phyloP scores from a whole-genome alignment of 2,888 invertebrate species.

The Prenolepis imparis region DNA sequence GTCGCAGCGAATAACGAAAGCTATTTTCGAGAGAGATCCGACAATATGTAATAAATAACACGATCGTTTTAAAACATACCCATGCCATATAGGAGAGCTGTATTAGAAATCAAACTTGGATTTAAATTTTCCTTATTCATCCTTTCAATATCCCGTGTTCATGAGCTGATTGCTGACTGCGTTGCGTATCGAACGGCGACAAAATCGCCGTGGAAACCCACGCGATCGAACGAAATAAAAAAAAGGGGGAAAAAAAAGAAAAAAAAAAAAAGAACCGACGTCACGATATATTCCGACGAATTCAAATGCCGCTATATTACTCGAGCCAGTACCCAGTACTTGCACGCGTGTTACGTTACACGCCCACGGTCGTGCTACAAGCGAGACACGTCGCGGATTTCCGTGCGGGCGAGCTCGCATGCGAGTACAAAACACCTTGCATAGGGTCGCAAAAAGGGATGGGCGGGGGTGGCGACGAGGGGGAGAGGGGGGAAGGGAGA shows the following conservation, averaged over 20 bases:
- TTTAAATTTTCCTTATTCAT: constrained; percentile 21
- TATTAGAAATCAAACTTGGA: constrained; percentile 4
- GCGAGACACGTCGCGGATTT: constrained; percentile 73
- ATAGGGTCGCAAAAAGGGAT: constrained; percentile 59
- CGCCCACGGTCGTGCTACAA: constrained; percentile 54
- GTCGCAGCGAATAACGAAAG: not conserved
- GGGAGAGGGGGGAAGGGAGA: constrained; percentile 52
- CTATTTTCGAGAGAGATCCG: not conserved
- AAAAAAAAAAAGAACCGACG: not conserved
- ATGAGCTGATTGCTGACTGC: constrained; percentile 38
- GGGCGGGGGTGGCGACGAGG: constrained; percentile 28
- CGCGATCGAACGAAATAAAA: constrained; percentile 51
- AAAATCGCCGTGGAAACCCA: constrained; percentile 30
- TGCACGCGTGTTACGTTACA: constrained; percentile 55
- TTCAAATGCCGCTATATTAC: constrained; percentile 41
- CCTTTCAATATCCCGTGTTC: constrained; percentile 13
- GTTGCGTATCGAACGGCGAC: constrained; percentile 20
- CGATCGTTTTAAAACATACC: not conserved
- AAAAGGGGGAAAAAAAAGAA: constrained; percentile 37
- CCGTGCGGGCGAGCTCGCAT: constrained; percentile 73
- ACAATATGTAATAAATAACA: not conserved
- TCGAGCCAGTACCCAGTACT: constrained; percentile 32
- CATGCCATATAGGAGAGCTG: not conserved
- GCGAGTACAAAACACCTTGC: constrained; percentile 74
- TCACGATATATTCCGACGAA: constrained; percentile 44